These are phyloP conservation scores for Hippocampus comes DNA, from an alignment of 2,113 vertebrate genomes.

Conservation along the genomic window DNA sequence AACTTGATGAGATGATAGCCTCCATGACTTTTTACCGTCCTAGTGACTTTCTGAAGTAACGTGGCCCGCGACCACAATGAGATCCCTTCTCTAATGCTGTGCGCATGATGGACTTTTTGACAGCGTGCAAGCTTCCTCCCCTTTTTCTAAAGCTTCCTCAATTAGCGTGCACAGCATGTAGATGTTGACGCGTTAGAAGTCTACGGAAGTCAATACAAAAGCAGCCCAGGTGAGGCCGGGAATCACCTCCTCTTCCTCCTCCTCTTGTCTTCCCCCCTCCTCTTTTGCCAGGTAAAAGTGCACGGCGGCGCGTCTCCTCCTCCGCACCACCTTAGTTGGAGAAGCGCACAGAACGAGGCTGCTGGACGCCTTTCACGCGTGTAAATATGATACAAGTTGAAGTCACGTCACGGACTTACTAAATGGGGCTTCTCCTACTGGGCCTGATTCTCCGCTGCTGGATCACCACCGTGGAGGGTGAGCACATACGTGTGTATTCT, in stretches of 20 bases:
- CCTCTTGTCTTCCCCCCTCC: constrained; percentile 35
- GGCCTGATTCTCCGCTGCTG: constrained; percentile 86
- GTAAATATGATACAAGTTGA: constrained; percentile 52
- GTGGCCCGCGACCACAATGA: too few species aligned
- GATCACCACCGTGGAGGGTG: constrained; percentile 85
- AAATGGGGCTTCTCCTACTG: constrained; percentile 91
- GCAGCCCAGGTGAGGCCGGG: constrained; percentile 60
- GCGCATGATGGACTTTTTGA: not conserved
- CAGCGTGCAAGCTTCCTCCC: not conserved
- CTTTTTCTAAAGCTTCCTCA: not conserved
- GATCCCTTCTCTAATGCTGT: not conserved
- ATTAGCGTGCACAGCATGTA: not conserved
- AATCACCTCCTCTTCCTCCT: constrained; percentile 30
- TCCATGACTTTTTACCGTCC: too few species aligned
- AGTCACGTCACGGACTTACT: constrained; percentile 79
- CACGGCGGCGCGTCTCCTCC: constrained; percentile 1
- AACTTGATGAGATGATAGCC: too few species aligned
- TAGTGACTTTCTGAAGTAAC: too few species aligned
- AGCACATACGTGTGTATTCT: constrained; percentile 46
- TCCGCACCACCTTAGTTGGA: constrained; percentile 1
- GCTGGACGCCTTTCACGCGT: constrained; percentile 10
- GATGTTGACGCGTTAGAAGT: not conserved
- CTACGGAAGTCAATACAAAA: constrained; percentile 82
- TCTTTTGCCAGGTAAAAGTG: constrained; percentile 44
- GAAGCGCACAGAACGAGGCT: constrained; percentile 15